Conservation (phyloP, 2,113 vertebrate genomes). For the Tupaia chinensis region DNA sequence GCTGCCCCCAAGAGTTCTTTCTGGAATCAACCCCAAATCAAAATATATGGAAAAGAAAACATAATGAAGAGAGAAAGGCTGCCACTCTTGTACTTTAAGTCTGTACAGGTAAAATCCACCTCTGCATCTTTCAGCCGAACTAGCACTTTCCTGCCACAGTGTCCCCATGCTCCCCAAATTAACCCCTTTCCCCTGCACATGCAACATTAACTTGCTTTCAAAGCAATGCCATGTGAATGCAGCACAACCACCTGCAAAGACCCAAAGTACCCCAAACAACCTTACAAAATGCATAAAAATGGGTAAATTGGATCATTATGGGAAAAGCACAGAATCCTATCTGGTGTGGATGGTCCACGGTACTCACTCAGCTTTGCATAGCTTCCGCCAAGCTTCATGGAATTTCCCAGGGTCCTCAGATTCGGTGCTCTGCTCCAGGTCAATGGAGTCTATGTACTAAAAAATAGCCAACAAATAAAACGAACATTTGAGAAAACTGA, state of each 20-base stretch:
- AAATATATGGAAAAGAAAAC: background rate
- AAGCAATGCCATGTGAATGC: background rate
- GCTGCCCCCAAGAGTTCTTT: background rate
- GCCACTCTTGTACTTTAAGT: background rate
- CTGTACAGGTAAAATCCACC: background rate
- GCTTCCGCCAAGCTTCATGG: slow-evolving; percentile 90
- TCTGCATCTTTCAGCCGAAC: background rate
- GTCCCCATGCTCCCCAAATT: background rate
- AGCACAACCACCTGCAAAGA: background rate
- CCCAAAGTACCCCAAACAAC: background rate
- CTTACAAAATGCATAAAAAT: background rate
- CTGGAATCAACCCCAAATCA: background rate
- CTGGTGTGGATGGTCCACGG: background rate
- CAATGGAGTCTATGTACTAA: slow-evolving; percentile 90
- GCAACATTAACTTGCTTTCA: background rate
- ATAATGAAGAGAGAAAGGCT: background rate
- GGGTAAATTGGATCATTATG: background rate
- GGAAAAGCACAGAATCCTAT: slow-evolving; percentile 6
- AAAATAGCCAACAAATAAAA: slow-evolving; percentile 60
- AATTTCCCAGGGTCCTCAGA: slow-evolving; percentile 88
- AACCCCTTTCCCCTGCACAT: background rate
- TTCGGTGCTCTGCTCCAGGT: slow-evolving; percentile 86
- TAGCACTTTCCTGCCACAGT: background rate
- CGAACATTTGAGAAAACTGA: background rate
- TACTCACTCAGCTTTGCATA: slow-evolving; percentile 91